phyloP scores from a whole-genome alignment of 2,113 vertebrate genomes.

The Corythaeola cristata region DNA sequence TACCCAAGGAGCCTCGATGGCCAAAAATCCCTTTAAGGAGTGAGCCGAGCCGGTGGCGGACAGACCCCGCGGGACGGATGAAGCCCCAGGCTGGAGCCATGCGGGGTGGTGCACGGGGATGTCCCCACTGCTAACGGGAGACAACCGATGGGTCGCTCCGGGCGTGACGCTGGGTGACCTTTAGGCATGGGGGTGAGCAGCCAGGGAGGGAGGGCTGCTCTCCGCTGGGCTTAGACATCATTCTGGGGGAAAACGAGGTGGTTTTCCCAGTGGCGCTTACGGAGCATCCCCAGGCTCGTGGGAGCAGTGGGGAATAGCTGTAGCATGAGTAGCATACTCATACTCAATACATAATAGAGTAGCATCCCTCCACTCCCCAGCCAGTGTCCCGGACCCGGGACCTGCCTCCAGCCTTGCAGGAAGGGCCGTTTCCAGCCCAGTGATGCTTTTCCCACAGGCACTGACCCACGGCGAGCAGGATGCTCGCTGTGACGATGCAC shows the following conservation, averaged over 20 bases:
- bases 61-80: accelerated
- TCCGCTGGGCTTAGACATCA: background rate
- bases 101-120: background rate
- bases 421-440: background rate
- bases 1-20: accelerated
- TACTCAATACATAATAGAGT: background rate
- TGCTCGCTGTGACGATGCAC: accelerated
- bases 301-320: background rate
- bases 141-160: background rate
- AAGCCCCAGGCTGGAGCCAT: background rate
- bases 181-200: background rate
- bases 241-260: background rate
- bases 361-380: background rate
- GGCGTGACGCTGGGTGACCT: background rate
- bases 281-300: background rate
- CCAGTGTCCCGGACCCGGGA: background rate
- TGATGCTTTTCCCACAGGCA: accelerated
- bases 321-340: too few species aligned
- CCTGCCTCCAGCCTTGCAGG: background rate
- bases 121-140: background rate
- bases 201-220: background rate
- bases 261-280: background rate
- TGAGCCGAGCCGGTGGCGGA: background rate
- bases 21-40: background rate
- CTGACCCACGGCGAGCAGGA: background rate